Base-by-base conservation (phyloP, 1,140 invertebrate genomes). In the Rhagoletis pomonella region DNA sequence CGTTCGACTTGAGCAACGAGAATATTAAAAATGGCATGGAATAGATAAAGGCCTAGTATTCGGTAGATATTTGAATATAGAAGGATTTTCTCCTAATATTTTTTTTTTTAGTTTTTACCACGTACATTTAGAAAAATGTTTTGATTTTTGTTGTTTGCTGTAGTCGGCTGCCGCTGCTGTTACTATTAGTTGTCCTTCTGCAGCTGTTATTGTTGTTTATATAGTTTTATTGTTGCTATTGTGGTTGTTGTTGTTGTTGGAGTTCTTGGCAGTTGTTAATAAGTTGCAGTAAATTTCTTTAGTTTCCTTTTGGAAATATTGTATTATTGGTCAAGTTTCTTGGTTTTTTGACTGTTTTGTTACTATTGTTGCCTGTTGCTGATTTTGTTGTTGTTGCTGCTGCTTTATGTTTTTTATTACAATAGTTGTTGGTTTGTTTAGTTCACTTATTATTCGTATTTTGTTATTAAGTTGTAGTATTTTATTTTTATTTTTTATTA, bases 51-150 rank as follows among this genome's bases (percentile, higher is more conserved):
- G 29, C 29, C 29, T 29, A 29, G 29, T 29, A 29, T 29, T 29
- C 29, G 29, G 29, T 29, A 29, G 29, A 29, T 29, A 29, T 29
- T 29, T 29, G 29, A 29, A 29, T 29, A 29, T 29, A 29, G 29
- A 29, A 29, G 29, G 29, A 29, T 29, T 29, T 29, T 29, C 29
- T 29, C 29, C 29, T 29, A 29, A 29, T 29, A 29, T 29, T 29
- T 39, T 60, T 87, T 50, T 65, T 19, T 42, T 87, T 64, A 62
- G 55, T 64, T 87, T 87, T 9, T 62, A 55, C 60, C 29, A 44
- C 47, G 29, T 62, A 60, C 59, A 84, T 59, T 39, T 64, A 42
- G 29, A 9, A 81, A 14, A 29, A 44, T 84, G 44, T 81, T 44
- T 60, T 65, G n/a, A 84, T 29, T 87, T 62, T 77, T 77, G 17